Percentiles rank a stretch among this genome's conserved stretches.
These are phyloP conservation scores for Epiblema foenella DNA, from an alignment of 2,888 invertebrate species.

Conservation along the genomic window DNA sequence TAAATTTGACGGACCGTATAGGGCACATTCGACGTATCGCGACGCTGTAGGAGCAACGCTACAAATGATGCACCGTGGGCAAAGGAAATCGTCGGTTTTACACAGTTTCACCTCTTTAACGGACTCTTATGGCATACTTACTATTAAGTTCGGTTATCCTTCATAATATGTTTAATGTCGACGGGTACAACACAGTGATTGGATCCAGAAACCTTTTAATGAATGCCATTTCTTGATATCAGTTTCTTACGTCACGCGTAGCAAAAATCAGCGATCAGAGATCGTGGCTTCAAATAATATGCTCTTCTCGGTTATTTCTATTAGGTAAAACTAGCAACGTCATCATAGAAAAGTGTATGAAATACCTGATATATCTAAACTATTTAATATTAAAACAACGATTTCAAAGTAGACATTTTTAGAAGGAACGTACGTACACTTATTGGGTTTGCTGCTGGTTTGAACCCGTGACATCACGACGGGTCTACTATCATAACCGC, in stretches of 20 bases:
- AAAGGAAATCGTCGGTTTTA: too few relatives aligned
- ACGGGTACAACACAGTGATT: neutral
- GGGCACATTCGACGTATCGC: too few relatives aligned
- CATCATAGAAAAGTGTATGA: neutral
- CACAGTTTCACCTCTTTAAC: too few relatives aligned
- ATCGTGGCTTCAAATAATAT: neutral
- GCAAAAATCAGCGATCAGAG: neutral
- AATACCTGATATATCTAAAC: neutral
- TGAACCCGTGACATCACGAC: conserved; percentile 17
- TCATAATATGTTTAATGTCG: too few relatives aligned
- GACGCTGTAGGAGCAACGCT: too few relatives aligned
- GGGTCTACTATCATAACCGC: conserved; percentile 13
- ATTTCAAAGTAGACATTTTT: neutral
- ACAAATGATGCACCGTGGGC: too few relatives aligned
- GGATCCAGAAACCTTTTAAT: neutral
- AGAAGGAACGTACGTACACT: neutral
- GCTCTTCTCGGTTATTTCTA: neutral
- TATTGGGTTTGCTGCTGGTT: neutral
- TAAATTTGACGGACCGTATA: too few relatives aligned
- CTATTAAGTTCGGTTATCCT: neutral
- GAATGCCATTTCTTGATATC: neutral
- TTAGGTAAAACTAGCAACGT: neutral
- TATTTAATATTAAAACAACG: neutral
- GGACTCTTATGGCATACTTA: too few relatives aligned
- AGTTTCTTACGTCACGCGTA: neutral